Evolutionary conservation across 92 coral and sea anemone species (phyloP).

Genomic region (Porites divaricata): DNA sequence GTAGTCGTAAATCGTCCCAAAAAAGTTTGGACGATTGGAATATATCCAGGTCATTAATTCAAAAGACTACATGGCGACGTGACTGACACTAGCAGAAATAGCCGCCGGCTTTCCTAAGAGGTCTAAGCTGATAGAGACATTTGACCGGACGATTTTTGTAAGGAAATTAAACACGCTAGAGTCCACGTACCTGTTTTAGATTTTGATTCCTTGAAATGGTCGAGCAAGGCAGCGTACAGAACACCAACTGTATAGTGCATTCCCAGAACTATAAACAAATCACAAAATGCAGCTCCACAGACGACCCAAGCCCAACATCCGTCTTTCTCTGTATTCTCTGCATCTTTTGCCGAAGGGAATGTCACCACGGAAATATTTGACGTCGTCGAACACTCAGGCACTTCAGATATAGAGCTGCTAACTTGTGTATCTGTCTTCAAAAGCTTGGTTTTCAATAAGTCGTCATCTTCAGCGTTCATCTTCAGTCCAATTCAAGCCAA

Average conservation of each 20-base stretch:
- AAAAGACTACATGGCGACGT: too few species aligned
- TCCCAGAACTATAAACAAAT: conserved; percentile 88
- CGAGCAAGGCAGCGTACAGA: conserved; percentile 84
- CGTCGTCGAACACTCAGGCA: not conserved
- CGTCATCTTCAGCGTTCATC: conserved; percentile 30
- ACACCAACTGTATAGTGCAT: conserved; percentile 94
- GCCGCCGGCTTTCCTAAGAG: too few species aligned
- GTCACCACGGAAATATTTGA: not conserved
- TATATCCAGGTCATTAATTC: too few species aligned
- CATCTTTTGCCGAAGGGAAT: conserved; percentile 44
- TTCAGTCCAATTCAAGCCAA: not conserved
- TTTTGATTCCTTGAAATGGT: conserved; percentile 83
- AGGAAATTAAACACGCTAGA: not conserved
- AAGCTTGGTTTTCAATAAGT: conserved; percentile 6
- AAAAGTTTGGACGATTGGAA: too few species aligned
- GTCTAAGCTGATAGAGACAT: too few species aligned
- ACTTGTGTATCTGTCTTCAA: not conserved
- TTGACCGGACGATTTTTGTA: not conserved
- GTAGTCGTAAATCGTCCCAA: too few species aligned
- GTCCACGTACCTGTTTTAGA: conserved; percentile 79
- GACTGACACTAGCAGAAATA: too few species aligned
- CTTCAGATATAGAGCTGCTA: conserved; percentile 8
- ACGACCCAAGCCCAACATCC: conserved; percentile 92
- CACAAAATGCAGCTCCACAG: conserved; percentile 93
- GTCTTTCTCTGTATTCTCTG: conserved; percentile 65